Percentiles rank a stretch among this genome's conserved stretches.
Conservation (phyloP, 2,888 invertebrate genomes). For the Rhagophthalmus giganteus region DNA sequence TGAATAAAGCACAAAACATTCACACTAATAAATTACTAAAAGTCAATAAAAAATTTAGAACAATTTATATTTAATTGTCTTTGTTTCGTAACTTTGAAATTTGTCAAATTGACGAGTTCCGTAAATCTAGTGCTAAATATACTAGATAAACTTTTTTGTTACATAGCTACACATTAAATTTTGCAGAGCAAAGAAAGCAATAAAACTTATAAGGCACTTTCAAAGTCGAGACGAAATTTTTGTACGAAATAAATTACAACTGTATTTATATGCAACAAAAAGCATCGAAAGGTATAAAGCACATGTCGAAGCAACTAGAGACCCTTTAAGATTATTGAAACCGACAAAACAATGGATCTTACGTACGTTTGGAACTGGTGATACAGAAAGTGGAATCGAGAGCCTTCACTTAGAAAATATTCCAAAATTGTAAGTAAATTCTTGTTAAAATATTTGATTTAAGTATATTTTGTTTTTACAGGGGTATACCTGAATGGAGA, state of each 20-base stretch:
- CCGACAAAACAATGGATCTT: conserved; percentile 51
- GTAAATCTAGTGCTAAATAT: too few relatives aligned
- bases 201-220: conserved; percentile 50
- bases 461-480: too few relatives aligned
- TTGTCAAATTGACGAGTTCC: too few relatives aligned
- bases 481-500: conserved; percentile 43
- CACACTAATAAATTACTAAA: too few relatives aligned
- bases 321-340: conserved; percentile 47
- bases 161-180: too few relatives aligned
- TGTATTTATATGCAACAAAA: conserved; percentile 17
- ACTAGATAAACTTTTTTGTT: too few relatives aligned
- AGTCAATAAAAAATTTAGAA: too few relatives aligned
- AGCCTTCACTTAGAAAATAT: conserved; percentile 12
- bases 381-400: conserved; percentile 9
- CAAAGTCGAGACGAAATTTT: conserved; percentile 48
- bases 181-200: conserved; percentile 45
- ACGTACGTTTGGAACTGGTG: conserved; percentile 3
- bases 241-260: conserved; percentile 41
- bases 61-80: too few relatives aligned
- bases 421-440: conserved; percentile 47
- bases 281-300: conserved; percentile 21
- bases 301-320: conserved; percentile 35
- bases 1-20: too few relatives aligned
- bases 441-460: too few relatives aligned
- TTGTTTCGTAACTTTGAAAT: too few relatives aligned